Base-by-base conservation (phyloP, 1,140 invertebrate genomes). In the Neotoxoptera formosana region DNA sequence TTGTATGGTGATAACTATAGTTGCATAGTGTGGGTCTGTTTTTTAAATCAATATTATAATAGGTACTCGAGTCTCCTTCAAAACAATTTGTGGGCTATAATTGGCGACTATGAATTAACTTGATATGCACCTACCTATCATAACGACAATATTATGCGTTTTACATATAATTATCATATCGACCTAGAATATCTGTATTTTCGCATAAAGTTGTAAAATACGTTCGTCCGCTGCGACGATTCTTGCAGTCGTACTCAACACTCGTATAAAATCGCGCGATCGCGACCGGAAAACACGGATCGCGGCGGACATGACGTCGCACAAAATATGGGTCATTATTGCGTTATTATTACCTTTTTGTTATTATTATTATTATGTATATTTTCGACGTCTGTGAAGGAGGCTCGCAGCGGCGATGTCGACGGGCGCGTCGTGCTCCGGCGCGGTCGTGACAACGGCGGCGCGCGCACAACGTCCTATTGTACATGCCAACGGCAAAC, bases 281-380 rank as follows among this genome's bases (percentile, higher is more conserved):
- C 9, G 36, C 83, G 23, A n/a, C 83, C 83, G 83, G 36, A 84
- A 84, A 84, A 41, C 83, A 84, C 83, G 23, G 41, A 45, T 41
- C 36, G 83, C 23, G 83, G 83, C 21, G 41, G 36, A 84, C 30
- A 76, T n/a, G 60, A 76, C 30, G n/a, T 76, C 30, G 30, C 30
- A n/a, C 14, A 76, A 76, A 76, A 76, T 87, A 47, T 87, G 48
- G 87, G 87, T 89, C 87, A 89, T 53, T 36, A 47, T 48, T 81
- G 34, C 48, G 21, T 76, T 91, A 34, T 90, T 51, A 53, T 36
- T 67, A 60, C 20, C 4, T 67, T 90, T 60, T 90, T 48, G 17
- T 51, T 76, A 76, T 34, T 76, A 67, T 60, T 60, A 67, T 76
- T 76, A n/a, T 67, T 30, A 67, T 84, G 23, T 41, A 45, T 84